These are phyloP conservation scores for Tenthredo mesomela DNA, from an alignment of 2,888 invertebrate genomes.

Conservation along the genomic window DNA sequence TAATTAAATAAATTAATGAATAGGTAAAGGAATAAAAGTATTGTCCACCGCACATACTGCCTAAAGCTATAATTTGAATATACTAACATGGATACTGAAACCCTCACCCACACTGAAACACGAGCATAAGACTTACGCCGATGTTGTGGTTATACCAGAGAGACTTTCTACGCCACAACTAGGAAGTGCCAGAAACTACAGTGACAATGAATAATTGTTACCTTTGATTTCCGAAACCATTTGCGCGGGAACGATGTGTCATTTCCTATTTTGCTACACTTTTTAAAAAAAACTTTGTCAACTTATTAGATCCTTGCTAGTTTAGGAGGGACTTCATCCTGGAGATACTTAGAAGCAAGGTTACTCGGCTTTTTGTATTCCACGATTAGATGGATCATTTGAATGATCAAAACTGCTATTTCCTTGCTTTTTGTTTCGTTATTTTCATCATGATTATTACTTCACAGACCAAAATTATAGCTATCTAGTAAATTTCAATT, in stretches of 20 bases:
- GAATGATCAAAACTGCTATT: not conserved
- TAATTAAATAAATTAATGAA: not conserved
- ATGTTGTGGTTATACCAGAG: constrained; percentile 29
- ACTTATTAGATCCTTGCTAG: not conserved
- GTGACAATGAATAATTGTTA: constrained; percentile 49
- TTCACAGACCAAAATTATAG: not conserved
- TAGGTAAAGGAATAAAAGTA: not conserved
- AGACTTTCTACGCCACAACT: constrained; percentile 49
- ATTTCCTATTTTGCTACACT: constrained; percentile 35
- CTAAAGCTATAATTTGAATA: constrained; percentile 19
- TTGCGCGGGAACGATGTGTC: constrained; percentile 12
- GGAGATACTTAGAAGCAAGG: not conserved
- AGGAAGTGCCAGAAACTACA: constrained; percentile 46
- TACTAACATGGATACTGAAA: constrained; percentile 20
- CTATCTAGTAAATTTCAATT: not conserved
- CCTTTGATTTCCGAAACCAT: constrained; percentile 25
- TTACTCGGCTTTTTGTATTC: not conserved
- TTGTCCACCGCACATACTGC: constrained; percentile 5
- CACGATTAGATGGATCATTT: not conserved
- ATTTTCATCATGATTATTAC: not conserved
- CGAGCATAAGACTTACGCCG: constrained; percentile 24
- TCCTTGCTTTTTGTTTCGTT: not conserved
- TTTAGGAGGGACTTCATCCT: not conserved
- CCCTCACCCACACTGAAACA: constrained; percentile 14
- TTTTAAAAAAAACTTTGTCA: not conserved